Evolutionary conservation across 2,888 invertebrate species (phyloP), one percentile per base, ranked within the genome.

Genomic region (Xestia c-nigrum): DNA sequence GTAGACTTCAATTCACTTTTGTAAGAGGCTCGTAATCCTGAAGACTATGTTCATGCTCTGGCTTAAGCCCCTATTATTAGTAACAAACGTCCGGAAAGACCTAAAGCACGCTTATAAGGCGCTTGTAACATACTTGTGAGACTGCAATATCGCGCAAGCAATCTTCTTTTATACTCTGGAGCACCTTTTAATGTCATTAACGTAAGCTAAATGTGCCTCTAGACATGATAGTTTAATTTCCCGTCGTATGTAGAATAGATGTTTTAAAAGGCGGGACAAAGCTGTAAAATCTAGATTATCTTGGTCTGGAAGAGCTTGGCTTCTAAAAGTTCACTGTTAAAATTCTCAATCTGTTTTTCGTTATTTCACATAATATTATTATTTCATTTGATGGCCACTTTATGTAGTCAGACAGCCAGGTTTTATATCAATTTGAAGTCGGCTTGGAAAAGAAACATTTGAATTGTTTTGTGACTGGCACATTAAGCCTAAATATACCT

Each of bases 101-200:
- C 73, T 78, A 71, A 71, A 81, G 83, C 84, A 77, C 52, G 67
- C 77, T 63, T 52, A 72, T 55, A 80, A 46, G 14, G 40, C 31
- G 63, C 79, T 78, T 78, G 79, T 78, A 77, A 84, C 78, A 76
- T 65, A 74, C 74, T 72, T 63, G 75, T 84, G 79, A 81, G 64
- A 46, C 72, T 46, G 70, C 72, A 72, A 83, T 82, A 83, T 84
- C 76, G 71, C 76, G 69, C 81, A 65, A 74, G 73, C 87, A 88
- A 88, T 88, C 84, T 84, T 76, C 84, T 85, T 87, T 88, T 87
- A 88, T 88, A 84, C 72, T 63, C 80, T 55, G 10, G 70, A 88
- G 77, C 59, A 80, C 79, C 75, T 68, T 63, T 76, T 76, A 77
- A 72, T 68, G 74, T 69, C 77, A 82, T 87, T 88, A 83, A 80